Base-by-base conservation (phyloP, 2,888 invertebrate species). In the Cheilosia urbana region DNA sequence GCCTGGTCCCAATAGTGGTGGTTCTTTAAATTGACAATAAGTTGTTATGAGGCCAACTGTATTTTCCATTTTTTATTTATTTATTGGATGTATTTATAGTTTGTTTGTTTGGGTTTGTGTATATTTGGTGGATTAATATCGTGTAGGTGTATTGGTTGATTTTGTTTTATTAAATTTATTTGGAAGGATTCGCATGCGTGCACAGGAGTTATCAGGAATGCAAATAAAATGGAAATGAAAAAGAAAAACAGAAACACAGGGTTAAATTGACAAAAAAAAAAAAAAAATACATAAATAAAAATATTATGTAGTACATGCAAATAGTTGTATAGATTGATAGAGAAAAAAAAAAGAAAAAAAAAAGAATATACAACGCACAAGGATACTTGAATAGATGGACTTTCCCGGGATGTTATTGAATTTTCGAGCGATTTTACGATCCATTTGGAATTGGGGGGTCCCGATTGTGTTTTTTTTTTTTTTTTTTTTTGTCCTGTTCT, bases 11-110 rank as follows among this genome's bases (percentile, higher is more conserved):
- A 92, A 89, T 85, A 92, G 90, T 88, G 92, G 92, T 88, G 92
- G 92, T 89, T 92, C 92, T 92, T 91, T 90, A 92, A 92, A 92
- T 91, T 90, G 91, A 92, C 90, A 90, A 91, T 91, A 80, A 88
- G 89, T 89, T 87, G 88, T 88, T 88, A 89, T 90, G 87, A 90
- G 88, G 87, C 89, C 89, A 87, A 90, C 90, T 90, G 87, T 85
- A 79, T 75, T 84, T 87, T 66, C 69, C 53, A 62, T 65, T 80
- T 78, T 62, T 68, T 49, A 17, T 73, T 60, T 37, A 37, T 37
- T 72, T 63, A 15, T 77, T 80, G 78, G n/a, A n/a, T n/a, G n/a
- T n/a, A n/a, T 53, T 27, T 76, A 19, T 65, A 49, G 19, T 63
- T 60, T n/a, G 72, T 27, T 76, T 81, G 42, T 55, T 63, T 55